Evolutionary conservation across 2,888 invertebrate genomes (phyloP).

Genomic region (Papilio protenor): DNA sequence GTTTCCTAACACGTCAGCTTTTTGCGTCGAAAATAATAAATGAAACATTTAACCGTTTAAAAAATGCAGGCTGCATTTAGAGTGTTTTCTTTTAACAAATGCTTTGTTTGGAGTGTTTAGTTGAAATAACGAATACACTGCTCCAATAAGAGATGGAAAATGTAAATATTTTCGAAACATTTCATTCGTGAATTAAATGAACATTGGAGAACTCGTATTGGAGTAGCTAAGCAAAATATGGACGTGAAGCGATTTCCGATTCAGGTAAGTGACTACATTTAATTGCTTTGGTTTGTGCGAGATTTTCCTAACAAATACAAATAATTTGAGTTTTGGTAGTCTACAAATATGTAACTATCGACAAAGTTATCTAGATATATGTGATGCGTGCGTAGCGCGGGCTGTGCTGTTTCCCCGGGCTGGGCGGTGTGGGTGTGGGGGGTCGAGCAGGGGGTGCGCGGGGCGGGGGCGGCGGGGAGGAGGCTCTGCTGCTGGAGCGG

Average conservation of each 20-base stretch:
- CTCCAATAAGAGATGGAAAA: slow-evolving; percentile 34
- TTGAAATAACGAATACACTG: slow-evolving; percentile 22
- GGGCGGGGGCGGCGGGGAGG: slow-evolving; percentile 85
- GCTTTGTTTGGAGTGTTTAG: slow-evolving; percentile 42
- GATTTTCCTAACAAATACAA: slow-evolving; percentile 7
- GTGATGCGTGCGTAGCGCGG: slow-evolving; percentile 85
- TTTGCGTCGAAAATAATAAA: not conserved
- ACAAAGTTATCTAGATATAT: not conserved
- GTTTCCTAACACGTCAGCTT: slow-evolving; percentile 68
- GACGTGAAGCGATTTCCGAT: not conserved
- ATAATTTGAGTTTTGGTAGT: not conserved
- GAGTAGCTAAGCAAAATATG: slow-evolving; percentile 11
- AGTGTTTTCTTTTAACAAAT: slow-evolving; percentile 1
- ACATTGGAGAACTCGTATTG: slow-evolving; percentile 27
- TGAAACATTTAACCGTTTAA: not conserved
- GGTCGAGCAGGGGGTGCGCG: slow-evolving; percentile 75
- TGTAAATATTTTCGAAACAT: not conserved
- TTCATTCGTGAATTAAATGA: not conserved
- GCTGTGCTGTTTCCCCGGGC: slow-evolving; percentile 91
- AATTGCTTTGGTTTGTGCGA: slow-evolving; percentile 26
- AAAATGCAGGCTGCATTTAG: slow-evolving; percentile 2
- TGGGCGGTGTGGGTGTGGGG: slow-evolving; percentile 67
- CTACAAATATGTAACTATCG: not conserved
- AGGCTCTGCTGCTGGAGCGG: slow-evolving; percentile 89
- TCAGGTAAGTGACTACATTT: slow-evolving; percentile 27